phyloP scores from a whole-genome alignment of 2,888 invertebrate species.

The Dorcus parallelipipedus region DNA sequence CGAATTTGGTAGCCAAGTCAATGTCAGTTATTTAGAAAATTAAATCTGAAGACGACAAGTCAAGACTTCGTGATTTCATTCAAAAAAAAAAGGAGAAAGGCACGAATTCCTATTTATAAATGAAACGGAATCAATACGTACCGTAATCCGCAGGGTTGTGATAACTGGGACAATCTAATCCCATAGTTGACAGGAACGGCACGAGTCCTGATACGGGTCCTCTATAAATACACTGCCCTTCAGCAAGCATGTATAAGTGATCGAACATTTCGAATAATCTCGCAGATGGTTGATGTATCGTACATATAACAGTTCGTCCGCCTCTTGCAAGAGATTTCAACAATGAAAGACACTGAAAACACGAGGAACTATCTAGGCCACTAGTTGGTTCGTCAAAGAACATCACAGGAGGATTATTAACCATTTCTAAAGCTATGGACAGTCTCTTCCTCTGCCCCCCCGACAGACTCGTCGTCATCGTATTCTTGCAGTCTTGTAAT shows the following conservation, averaged over 20 bases:
- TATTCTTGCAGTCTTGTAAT: conserved; percentile 72
- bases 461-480: conserved; percentile 76
- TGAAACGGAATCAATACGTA: conserved; percentile 44
- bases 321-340: conserved; percentile 85
- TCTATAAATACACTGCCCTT: conserved; percentile 91
- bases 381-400: conserved; percentile 95
- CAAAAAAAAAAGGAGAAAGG: too few species aligned
- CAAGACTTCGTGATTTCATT: too few species aligned
- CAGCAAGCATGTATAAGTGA: conserved; percentile 84
- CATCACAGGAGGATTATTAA: conserved; percentile 96
- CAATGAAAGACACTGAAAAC: conserved; percentile 87
- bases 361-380: conserved; percentile 91
- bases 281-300: conserved; percentile 95
- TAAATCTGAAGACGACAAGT: too few species aligned
- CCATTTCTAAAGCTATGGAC: conserved; percentile 88
- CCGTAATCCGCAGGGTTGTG: conserved; percentile 97
- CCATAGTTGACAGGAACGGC: conserved; percentile 82
- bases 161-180: conserved; percentile 87
- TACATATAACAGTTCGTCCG: conserved; percentile 89
- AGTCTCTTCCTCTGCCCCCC: conserved; percentile 89
- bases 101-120: neutral
- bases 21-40: too few species aligned
- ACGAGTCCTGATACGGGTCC: conserved; percentile 80
- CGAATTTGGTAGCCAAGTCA: too few species aligned
- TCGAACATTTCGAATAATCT: conserved; percentile 95